Conservation (phyloP, 2,888 invertebrate genomes). For the Dicyrtomina minuta region DNA sequence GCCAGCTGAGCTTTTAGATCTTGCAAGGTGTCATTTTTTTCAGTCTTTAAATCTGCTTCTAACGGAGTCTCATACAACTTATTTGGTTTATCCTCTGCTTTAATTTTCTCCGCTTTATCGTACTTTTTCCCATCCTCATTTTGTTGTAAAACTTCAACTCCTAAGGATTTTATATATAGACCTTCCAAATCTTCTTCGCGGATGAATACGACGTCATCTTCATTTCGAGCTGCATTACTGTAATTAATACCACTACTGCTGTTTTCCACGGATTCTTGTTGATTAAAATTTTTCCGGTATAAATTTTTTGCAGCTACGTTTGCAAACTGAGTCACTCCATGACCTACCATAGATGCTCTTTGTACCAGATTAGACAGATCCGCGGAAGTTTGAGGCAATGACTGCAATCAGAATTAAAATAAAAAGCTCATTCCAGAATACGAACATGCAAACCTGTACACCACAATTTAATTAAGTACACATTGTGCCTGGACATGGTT, state of each 20-base stretch:
- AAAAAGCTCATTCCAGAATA: neutral
- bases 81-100: neutral
- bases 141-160: slow-evolving; percentile 47
- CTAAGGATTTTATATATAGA: slow-evolving; percentile 46
- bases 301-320: slow-evolving; percentile 36
- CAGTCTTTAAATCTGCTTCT: neutral
- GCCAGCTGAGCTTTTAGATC: slow-evolving; percentile 6
- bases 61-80: neutral
- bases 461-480: no score
- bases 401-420: slow-evolving; percentile 30
- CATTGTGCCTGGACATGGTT: no score
- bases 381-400: slow-evolving; percentile 36
- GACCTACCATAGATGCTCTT: slow-evolving; percentile 68
- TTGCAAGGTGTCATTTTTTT: neutral
- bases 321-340: slow-evolving; percentile 68
- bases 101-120: slow-evolving; percentile 11
- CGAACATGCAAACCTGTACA: no score
- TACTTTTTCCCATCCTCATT: slow-evolving; percentile 45
- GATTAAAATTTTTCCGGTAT: neutral
- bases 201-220: slow-evolving; percentile 46
- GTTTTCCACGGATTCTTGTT: neutral
- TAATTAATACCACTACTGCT: neutral
- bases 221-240: neutral
- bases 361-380: slow-evolving; percentile 57
- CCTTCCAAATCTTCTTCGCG: slow-evolving; percentile 51